Percentiles rank a stretch among this genome's conserved stretches.
Conservation (phyloP, 2,113 vertebrate genomes). For the Barnardius zonarius region DNA sequence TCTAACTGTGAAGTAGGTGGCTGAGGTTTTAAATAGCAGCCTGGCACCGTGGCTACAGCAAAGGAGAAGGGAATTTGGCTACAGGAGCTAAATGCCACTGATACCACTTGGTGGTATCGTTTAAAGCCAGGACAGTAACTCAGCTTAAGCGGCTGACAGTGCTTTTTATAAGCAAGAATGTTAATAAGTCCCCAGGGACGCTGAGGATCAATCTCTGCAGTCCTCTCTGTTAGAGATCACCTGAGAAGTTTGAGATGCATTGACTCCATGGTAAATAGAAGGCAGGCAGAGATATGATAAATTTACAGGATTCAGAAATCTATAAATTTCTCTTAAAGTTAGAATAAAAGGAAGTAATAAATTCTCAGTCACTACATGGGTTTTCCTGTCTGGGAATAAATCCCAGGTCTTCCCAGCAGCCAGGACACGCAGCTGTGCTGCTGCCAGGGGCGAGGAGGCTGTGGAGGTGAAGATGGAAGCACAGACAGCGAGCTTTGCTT, state of each 20-base stretch:
- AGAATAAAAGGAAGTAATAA: neutral
- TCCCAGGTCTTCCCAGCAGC: neutral
- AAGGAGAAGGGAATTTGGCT: neutral
- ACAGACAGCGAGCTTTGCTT: neutral
- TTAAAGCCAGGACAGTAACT: neutral
- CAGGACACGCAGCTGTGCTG: rapidly evolving
- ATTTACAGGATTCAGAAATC: neutral
- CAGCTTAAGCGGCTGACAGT: neutral
- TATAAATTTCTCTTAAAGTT: neutral
- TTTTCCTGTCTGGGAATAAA: constrained; percentile 12
- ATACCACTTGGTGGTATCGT: neutral
- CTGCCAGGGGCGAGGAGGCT: neutral
- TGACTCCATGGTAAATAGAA: neutral
- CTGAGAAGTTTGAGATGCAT: neutral
- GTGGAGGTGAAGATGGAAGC: neutral
- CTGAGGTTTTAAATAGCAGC: neutral
- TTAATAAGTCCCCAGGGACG: neutral
- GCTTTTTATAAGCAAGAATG: neutral
- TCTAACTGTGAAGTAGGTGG: neutral
- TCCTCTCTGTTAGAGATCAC: neutral
- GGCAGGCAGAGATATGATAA: neutral
- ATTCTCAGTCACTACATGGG: neutral
- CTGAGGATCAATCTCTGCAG: neutral
- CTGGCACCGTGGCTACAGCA: neutral
- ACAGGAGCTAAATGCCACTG: neutral